phyloP scores from a whole-genome alignment of 2,888 invertebrate species.

The Caenorhabditis sp. region DNA sequence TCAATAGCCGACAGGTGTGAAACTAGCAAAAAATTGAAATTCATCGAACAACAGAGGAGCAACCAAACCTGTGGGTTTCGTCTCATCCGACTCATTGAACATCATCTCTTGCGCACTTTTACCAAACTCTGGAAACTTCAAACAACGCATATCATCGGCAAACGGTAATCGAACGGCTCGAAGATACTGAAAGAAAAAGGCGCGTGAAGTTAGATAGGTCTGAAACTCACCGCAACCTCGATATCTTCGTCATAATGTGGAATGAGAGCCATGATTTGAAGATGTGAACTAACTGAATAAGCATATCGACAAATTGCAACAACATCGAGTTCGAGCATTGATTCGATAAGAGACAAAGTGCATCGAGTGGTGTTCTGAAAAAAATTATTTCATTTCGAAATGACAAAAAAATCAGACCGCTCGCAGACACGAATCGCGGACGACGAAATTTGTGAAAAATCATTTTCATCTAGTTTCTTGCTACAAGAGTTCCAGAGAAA shows the following conservation, averaged over 20 bases:
- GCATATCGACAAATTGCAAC: slow-evolving; percentile 50
- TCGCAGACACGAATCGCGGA: too few species aligned
- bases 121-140: slow-evolving; percentile 37
- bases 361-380: slow-evolving; percentile 8
- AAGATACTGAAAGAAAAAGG: slow-evolving; percentile 15
- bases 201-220: too few species aligned
- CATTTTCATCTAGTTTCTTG: not conserved
- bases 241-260: slow-evolving; percentile 33
- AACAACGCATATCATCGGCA: slow-evolving; percentile 39
- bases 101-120: slow-evolving; percentile 4
- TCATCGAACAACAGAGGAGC: too few species aligned
- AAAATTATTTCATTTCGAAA: not conserved
- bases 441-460: not conserved
- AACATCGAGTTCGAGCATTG: slow-evolving; percentile 35
- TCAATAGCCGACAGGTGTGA: slow-evolving; percentile 35
- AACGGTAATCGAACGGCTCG: slow-evolving; percentile 41
- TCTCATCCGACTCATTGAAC: not conserved
- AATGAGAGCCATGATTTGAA: slow-evolving; percentile 40
- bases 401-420: too few species aligned
- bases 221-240: slow-evolving; percentile 5
- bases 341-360: slow-evolving; percentile 31
- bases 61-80: slow-evolving; percentile 35
- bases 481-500: too few species aligned
- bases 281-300: slow-evolving; percentile 31
- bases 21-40: slow-evolving; percentile 12